Base-by-base conservation (phyloP, 2,113 vertebrate genomes). In the Pogona vitticeps region DNA sequence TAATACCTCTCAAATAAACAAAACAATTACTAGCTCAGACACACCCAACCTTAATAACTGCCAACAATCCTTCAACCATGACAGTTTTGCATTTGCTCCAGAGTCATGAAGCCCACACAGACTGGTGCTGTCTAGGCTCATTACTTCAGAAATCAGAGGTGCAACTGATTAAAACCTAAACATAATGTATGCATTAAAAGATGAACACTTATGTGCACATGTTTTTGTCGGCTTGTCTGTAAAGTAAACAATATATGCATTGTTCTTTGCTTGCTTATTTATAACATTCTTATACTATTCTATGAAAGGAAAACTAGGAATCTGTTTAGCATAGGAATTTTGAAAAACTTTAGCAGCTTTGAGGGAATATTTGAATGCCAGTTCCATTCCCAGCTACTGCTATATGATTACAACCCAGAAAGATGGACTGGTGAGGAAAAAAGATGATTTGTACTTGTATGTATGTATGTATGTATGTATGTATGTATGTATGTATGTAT, bases 11-110 rank as follows among this genome's bases (percentile, higher is more conserved):
- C 81, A 82, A 76, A 87, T 46, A 87, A 87, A 87, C 85, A 87
- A 87, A 76, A 87, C 71, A 82, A 87, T 82, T 81, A 75, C 85
- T 87, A 82, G 85, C 79, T 59, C 85, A 87, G 85, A 40, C 85
- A 82, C 78, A 65, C 79, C 78, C 79, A 75, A 7, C 17, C 71
- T 87, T 42, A 40, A 28, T 26, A 36, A 36, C 40, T 87, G 85
- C 85, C 85, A 87, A 87, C 33, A 58, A 87, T 65, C 71, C 79
- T 79, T 87, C 85, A 87, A 82, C 81, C 15, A 28, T 87, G 85
- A 75, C 85, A 81, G 21, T 28, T 63, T 67, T 76, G 59, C 40
- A n/a, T 82, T 46, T 76, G 70, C 61, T 87, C 70, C 26, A 67
- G 38, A 81, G 79, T 70, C 42, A 76, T 63, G 17, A 33, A 87